phyloP scores from a whole-genome alignment of 2,888 invertebrate species.

The Drosophila robusta region DNA sequence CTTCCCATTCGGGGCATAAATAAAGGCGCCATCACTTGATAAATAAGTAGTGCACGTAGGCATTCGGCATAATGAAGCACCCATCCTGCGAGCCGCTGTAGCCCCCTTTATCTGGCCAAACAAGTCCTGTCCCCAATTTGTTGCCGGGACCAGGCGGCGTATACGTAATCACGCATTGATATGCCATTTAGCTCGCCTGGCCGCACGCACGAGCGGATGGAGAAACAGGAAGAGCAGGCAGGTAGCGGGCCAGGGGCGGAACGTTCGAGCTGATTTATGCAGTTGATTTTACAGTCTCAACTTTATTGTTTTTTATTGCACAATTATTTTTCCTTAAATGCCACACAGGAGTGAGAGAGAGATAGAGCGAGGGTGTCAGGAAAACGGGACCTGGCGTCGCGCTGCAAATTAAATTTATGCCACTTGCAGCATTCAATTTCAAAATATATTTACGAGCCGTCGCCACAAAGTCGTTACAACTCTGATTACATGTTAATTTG shows the following conservation, averaged over 20 bases:
- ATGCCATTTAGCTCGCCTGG: slow-evolving; percentile 67
- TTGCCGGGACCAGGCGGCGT: slow-evolving; percentile 67
- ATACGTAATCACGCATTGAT: slow-evolving; percentile 81
- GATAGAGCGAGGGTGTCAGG: neutral
- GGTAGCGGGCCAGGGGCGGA: neutral
- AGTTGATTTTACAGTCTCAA: slow-evolving; percentile 65
- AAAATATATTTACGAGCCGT: slow-evolving; percentile 41
- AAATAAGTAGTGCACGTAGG: slow-evolving; percentile 80
- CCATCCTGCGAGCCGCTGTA: slow-evolving; percentile 1
- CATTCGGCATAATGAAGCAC: slow-evolving; percentile 75
- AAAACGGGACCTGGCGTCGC: neutral
- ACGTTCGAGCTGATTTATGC: slow-evolving; percentile 63
- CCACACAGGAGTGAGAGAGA: neutral
- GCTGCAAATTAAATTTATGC: slow-evolving; percentile 54
- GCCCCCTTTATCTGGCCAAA: neutral
- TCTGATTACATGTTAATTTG: slow-evolving; percentile 78
- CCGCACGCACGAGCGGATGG: slow-evolving; percentile 32
- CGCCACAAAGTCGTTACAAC: slow-evolving; percentile 57
- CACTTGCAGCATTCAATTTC: slow-evolving; percentile 39
- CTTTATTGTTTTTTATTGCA: slow-evolving; percentile 68
- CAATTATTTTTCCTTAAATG: slow-evolving; percentile 51
- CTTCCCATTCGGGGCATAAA: slow-evolving; percentile 63
- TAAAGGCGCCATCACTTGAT: slow-evolving; percentile 74
- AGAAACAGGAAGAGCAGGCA: neutral
- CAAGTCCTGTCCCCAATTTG: slow-evolving; percentile 45